Conservation (phyloP, 2,797 vertebrate species). For the Silurus lanzhouensis region DNA sequence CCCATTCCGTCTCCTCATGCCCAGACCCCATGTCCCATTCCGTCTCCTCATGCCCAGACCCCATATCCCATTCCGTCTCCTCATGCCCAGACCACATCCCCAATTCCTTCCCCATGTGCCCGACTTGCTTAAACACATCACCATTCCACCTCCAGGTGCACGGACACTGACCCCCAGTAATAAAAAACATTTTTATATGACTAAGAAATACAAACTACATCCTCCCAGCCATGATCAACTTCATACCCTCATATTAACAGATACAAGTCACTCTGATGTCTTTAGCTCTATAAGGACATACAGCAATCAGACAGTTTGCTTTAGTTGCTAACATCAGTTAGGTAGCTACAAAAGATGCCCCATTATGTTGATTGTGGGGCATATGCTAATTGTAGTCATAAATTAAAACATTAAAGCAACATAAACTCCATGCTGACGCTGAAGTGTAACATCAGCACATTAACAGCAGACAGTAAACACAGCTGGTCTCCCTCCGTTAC, state of each 20-base stretch:
- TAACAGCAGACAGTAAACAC: neutral
- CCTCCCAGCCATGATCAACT: neutral
- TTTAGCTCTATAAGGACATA: neutral
- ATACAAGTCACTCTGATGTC: neutral
- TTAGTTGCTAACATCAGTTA: neutral
- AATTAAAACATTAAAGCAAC: neutral
- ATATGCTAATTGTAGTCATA: neutral
- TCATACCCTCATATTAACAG: neutral
- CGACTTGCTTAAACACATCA: neutral
- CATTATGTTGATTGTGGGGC: neutral
- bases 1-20: no score
- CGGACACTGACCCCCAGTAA: neutral
- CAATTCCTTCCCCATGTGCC: neutral
- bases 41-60: neutral
- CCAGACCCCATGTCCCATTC: no score
- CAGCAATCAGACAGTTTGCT: no score
- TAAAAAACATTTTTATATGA: neutral
- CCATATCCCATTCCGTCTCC: no score
- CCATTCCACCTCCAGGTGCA: neutral
- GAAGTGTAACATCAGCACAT: neutral
- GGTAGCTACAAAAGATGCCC: neutral
- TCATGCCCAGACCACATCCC: neutral
- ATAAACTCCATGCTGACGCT: neutral
- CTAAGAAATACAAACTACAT: neutral
- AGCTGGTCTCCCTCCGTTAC: neutral